phyloP scores from a whole-genome alignment of 2,888 invertebrate genomes.

The Yponomeuta evonymella region DNA sequence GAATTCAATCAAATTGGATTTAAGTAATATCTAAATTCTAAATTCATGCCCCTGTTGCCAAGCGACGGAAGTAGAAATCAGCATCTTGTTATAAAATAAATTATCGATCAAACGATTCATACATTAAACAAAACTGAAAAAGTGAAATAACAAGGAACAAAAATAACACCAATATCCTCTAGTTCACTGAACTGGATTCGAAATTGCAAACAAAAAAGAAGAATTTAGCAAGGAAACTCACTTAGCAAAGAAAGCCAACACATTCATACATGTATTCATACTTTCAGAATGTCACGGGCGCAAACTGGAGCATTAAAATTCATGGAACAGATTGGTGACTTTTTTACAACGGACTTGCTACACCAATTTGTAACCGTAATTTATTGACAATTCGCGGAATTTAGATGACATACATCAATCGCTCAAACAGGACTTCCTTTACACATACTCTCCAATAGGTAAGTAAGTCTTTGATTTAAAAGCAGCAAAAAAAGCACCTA shows the following conservation, averaged over 20 bases:
- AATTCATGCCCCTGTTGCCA: not conserved
- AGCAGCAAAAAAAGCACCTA: not conserved
- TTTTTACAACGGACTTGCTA: not conserved
- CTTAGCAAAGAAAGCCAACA: slow-evolving; percentile 3
- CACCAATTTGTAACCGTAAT: not conserved
- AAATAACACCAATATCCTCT: not conserved
- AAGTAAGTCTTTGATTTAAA: not conserved
- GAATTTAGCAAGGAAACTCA: not conserved
- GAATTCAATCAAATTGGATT: too few relatives aligned
- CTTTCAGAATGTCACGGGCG: not conserved
- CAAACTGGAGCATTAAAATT: slow-evolving; percentile 1
- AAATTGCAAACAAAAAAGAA: not conserved
- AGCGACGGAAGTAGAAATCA: not conserved
- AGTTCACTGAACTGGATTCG: not conserved
- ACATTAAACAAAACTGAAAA: not conserved
- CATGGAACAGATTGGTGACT: not conserved
- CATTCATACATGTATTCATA: slow-evolving; percentile 8
- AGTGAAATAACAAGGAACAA: not conserved
- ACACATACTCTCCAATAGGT: not conserved
- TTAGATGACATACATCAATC: not conserved
- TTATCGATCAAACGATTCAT: not conserved
- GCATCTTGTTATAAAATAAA: too few relatives aligned
- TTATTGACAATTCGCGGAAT: not conserved
- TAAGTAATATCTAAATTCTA: not conserved
- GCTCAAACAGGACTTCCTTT: not conserved